A percentile compares a stretch with the other conserved stretches of the same genome.
Conservation (phyloP, 2,113 vertebrate genomes). For the Caranx ignobilis region DNA sequence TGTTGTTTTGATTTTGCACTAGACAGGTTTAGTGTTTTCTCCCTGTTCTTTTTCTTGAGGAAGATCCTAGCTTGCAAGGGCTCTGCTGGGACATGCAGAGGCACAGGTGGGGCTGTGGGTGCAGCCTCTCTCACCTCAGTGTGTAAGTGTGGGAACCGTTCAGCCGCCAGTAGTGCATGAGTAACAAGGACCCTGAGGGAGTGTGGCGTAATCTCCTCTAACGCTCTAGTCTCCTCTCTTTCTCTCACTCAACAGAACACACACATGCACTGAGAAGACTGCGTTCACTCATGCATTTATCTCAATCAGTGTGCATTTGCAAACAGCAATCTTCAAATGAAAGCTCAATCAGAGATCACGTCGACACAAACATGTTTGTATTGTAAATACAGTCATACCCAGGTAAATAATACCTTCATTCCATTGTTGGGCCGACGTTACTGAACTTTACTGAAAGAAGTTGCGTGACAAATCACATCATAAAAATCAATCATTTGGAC, state of each 20-base stretch:
- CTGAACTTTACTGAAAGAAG: slow-evolving; percentile 28
- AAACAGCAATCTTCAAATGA: slow-evolving; percentile 76
- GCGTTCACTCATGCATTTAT: slow-evolving; percentile 54
- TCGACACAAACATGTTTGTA: slow-evolving; percentile 61
- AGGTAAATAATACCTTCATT: slow-evolving; percentile 54
- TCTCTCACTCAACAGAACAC: slow-evolving; percentile 66
- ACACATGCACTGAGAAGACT: slow-evolving; percentile 57
- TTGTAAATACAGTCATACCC: slow-evolving; percentile 61
- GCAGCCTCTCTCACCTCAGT: slow-evolving; percentile 81
- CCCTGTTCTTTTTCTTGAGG: slow-evolving; percentile 72
- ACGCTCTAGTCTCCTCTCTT: slow-evolving; percentile 74
- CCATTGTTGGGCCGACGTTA: slow-evolving; percentile 45
- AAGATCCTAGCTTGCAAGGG: slow-evolving; percentile 70
- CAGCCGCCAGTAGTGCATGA: slow-evolving; percentile 81
- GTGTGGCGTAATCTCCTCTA: slow-evolving; percentile 84
- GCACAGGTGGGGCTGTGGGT: slow-evolving; percentile 82
- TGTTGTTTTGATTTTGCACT: slow-evolving; percentile 74
- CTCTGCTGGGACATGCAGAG: slow-evolving; percentile 81
- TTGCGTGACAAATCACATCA: slow-evolving; percentile 38
- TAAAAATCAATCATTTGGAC: slow-evolving; percentile 21
- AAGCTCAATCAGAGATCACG: slow-evolving; percentile 60
- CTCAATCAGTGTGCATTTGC: slow-evolving; percentile 65
- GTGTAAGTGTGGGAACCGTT: slow-evolving; percentile 85
- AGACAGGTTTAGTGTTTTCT: slow-evolving; percentile 68
- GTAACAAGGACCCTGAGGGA: slow-evolving; percentile 83